Evolutionary conservation across 1,140 invertebrate species (phyloP).

Genomic region (Papilio glaucus): DNA sequence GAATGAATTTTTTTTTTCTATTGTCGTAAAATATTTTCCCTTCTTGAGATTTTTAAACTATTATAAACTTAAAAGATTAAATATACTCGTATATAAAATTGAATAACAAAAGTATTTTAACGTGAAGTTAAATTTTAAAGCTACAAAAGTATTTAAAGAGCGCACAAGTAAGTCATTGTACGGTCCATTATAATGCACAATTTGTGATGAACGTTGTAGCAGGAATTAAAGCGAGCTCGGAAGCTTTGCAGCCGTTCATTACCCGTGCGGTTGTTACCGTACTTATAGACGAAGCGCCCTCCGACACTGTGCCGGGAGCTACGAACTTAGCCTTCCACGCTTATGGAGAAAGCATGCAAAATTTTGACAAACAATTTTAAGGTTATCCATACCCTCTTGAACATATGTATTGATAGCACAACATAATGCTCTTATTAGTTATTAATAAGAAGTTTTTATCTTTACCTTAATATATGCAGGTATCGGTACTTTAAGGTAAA

Average conservation of each 20-base stretch:
- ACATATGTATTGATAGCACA: too few relatives aligned
- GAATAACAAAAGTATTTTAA: slow-evolving; percentile 11
- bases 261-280: slow-evolving; percentile 30
- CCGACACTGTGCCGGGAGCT: neutral
- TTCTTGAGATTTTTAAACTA: too few relatives aligned
- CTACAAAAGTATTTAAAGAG: slow-evolving; percentile 13
- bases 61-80: too few relatives aligned
- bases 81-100: neutral
- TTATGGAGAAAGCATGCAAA: neutral
- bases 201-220: slow-evolving; percentile 58
- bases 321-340: slow-evolving; percentile 2
- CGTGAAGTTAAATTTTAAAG: slow-evolving; percentile 30
- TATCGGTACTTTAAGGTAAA: too few relatives aligned
- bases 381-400: neutral
- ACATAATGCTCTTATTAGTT: too few relatives aligned
- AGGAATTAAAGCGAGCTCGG: slow-evolving; percentile 44
- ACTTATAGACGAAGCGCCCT: slow-evolving; percentile 12
- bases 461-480: too few relatives aligned
- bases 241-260: slow-evolving; percentile 46
- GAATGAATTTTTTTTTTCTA: neutral
- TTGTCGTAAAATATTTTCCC: neutral
- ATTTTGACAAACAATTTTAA: neutral
- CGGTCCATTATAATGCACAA: slow-evolving; percentile 61
- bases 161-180: slow-evolving; percentile 49
- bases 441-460: too few relatives aligned